phyloP scores from a whole-genome alignment of 1,140 invertebrate genomes.

The Drosophila setifemur region DNA sequence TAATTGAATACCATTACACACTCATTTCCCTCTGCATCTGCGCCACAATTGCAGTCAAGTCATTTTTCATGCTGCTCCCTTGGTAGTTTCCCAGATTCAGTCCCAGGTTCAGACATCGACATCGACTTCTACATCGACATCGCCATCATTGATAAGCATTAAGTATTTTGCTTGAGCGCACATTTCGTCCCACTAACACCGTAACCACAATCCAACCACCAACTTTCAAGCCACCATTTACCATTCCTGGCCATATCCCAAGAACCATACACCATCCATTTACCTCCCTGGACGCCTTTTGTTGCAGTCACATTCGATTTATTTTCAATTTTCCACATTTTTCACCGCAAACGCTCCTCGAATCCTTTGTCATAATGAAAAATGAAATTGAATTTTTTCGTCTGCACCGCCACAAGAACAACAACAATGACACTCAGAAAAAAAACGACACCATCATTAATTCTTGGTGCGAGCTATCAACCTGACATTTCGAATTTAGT shows the following conservation, averaged over 20 bases:
- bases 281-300: constrained; percentile 48
- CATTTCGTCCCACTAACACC: constrained; percentile 32
- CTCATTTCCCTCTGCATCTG: constrained; percentile 64
- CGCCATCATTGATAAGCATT: constrained; percentile 73
- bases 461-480: too few relatives aligned
- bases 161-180: constrained; percentile 68
- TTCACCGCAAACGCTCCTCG: constrained; percentile 53
- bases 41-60: constrained; percentile 43
- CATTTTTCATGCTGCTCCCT: constrained; percentile 67
- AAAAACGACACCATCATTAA: constrained; percentile 3
- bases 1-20: constrained; percentile 66
- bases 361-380: constrained; percentile 74
- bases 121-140: constrained; percentile 28
- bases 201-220: not conserved
- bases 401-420: constrained; percentile 46
- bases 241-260: not conserved
- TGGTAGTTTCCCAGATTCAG: constrained; percentile 24
- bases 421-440: constrained; percentile 15
- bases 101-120: constrained; percentile 17
- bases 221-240: not conserved
- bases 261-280: too few relatives aligned
- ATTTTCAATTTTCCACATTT: constrained; percentile 81
- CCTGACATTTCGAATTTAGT: too few relatives aligned
- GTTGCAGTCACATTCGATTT: constrained; percentile 80
- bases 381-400: constrained; percentile 80